phyloP scores from a whole-genome alignment of 2,888 invertebrate genomes.

The Elmis aenea region DNA sequence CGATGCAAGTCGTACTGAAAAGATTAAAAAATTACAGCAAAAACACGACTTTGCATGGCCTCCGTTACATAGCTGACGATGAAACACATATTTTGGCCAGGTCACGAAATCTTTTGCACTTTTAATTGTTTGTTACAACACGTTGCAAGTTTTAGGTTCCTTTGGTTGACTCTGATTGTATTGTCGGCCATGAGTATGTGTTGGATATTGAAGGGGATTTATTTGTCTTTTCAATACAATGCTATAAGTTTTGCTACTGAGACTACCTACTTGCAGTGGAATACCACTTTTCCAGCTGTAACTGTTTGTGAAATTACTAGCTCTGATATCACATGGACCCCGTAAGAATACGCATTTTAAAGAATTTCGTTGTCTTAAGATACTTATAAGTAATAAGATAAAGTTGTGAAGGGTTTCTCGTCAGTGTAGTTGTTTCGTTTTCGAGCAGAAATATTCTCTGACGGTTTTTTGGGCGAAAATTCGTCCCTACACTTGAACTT shows the following conservation, averaged over 20 bases:
- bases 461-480: too few species aligned
- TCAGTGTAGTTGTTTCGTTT: too few species aligned
- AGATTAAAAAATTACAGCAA: slow-evolving; percentile 32
- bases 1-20: too few species aligned
- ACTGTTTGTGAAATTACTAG: slow-evolving; percentile 53
- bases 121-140: slow-evolving; percentile 1
- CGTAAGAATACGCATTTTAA: slow-evolving; percentile 20
- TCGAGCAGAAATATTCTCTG: too few species aligned
- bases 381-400: too few species aligned
- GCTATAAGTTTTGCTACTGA: slow-evolving; percentile 49
- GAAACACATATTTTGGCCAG: slow-evolving; percentile 29
- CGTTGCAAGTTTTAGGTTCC: slow-evolving; percentile 44
- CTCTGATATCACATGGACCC: slow-evolving; percentile 38
- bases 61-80: slow-evolving; percentile 37
- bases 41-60: slow-evolving; percentile 39
- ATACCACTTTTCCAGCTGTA: slow-evolving; percentile 59
- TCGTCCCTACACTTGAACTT: too few species aligned
- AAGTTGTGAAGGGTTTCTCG: too few species aligned
- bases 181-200: slow-evolving; percentile 47
- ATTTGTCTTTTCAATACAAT: slow-evolving; percentile 50
- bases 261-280: slow-evolving; percentile 58
- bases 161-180: slow-evolving; percentile 52
- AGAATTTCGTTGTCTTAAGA: too few species aligned
- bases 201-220: slow-evolving; percentile 49
- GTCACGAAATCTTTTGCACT: too few species aligned